Base-by-base conservation (phyloP, 2,888 invertebrate species). In the Mimas tiliae region DNA sequence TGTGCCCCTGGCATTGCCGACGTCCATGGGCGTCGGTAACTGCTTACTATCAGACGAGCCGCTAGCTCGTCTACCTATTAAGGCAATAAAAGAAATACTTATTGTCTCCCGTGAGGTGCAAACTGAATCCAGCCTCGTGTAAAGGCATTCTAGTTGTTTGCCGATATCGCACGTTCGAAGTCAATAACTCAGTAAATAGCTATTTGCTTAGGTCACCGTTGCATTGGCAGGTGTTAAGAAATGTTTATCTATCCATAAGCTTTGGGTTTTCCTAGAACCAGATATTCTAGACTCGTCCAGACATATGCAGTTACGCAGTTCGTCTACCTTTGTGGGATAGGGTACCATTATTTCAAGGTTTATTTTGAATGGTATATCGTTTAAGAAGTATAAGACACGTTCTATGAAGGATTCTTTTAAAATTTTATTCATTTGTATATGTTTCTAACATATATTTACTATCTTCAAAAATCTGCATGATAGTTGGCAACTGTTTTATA, bases 131-230 rank as follows among this genome's bases (percentile, higher is more conserved):
- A 55, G 11, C 38, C 19, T 7, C 48, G 19, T 38, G 42, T 42
- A 19, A 58, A 58, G 63, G 62, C 50, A 11, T 58, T 19, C 34
- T 19, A 53, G 55, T 66, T 64, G 67, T 66, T 65, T 66, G 34
- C 65, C 53, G 67, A 70, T 71, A 65, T 64, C 63, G 64, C 52
- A 64, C 68, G 69, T 51, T 45, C 45, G 34, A 62, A 45, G 53
- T 62, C 21, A 63, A 47, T 68, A 64, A 38, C 65, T 58, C 27
- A 69, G 63, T 65, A 62, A 55, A 74, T 73, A 72, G 65, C 42
- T 70, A 68, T 67, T 69, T 64, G 73, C 55, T 74, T 70, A 73
- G 68, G 67, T 74, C 73, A 74, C 67, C 67, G 21, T 16, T 45
- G 62, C 51, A 53, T 67, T 12, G 62, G 52, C 27, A 52, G 65